Conservation (phyloP, 2,888 invertebrate genomes). For the Physocephala rufipes region DNA sequence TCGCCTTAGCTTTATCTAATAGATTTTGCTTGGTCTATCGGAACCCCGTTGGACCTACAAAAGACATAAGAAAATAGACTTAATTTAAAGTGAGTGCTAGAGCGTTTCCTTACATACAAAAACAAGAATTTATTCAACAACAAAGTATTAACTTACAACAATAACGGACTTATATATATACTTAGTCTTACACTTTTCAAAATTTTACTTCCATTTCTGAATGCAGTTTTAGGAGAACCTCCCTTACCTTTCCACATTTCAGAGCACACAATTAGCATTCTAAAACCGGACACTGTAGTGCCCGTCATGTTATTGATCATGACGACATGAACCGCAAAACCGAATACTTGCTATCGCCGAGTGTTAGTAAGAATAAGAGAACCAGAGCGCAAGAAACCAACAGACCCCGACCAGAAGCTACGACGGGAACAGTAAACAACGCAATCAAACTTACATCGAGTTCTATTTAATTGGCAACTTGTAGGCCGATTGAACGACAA, state of each 20-base stretch:
- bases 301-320: conserved; percentile 15
- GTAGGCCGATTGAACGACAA: conserved; percentile 34
- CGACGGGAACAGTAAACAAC: conserved; percentile 25
- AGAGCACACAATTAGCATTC: conserved; percentile 13
- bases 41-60: no score
- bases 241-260: not conserved
- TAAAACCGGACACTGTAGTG: conserved; percentile 7
- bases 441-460: conserved; percentile 33
- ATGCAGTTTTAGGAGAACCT: no score
- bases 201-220: no score
- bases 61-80: no score
- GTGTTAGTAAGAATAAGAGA: not conserved
- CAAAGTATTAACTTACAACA: no score
- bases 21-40: no score
- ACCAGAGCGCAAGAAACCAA: not conserved
- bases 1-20: no score
- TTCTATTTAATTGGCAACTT: conserved; percentile 34
- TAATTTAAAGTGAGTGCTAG: no score
- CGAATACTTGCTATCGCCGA: conserved; percentile 14
- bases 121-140: no score
- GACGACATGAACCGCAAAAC: conserved; percentile 9
- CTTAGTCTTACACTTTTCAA: no score
- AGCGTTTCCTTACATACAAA: no score
- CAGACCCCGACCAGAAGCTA: conserved; percentile 31
- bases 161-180: no score